Evolutionary conservation across 2,797 vertebrate genomes (phyloP).

Genomic region (Protonibea diacanthus): DNA sequence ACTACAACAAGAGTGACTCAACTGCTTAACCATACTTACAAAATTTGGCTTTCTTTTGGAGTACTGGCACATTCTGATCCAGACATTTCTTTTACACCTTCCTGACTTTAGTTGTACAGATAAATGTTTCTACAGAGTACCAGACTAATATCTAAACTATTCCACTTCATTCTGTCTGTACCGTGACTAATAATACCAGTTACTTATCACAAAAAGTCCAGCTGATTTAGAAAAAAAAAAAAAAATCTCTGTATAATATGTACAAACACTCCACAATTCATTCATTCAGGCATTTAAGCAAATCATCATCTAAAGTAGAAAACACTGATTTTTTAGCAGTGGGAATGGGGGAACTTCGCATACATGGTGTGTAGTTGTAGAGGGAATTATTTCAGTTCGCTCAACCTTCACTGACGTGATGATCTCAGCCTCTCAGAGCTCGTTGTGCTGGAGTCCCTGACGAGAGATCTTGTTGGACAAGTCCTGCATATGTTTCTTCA

Average conservation of each 20-base stretch:
- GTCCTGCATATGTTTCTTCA: slow-evolving; percentile 98
- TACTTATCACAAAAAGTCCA: slow-evolving; percentile 3
- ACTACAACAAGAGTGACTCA: slow-evolving; percentile 5
- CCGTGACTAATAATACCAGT: slow-evolving; percentile 5
- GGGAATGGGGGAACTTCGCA: not conserved
- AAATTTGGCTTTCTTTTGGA: not conserved
- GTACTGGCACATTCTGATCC: slow-evolving; percentile 3
- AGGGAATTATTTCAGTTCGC: slow-evolving; percentile 34
- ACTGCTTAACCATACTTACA: slow-evolving; percentile 3
- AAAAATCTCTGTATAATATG: slow-evolving; percentile 31
- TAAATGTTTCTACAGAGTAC: not conserved
- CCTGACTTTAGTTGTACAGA: slow-evolving; percentile 11
- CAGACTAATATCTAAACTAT: not conserved
- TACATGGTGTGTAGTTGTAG: not conserved
- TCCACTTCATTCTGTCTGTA: slow-evolving; percentile 15
- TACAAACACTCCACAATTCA: slow-evolving; percentile 31
- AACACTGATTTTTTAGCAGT: slow-evolving; percentile 48
- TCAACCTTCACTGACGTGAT: not conserved
- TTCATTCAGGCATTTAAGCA: slow-evolving; percentile 24
- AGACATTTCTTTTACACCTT: slow-evolving; percentile 17
- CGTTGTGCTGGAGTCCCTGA: slow-evolving; percentile 92
- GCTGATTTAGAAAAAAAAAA: slow-evolving; percentile 7
- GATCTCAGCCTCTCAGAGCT: slow-evolving; percentile 86
- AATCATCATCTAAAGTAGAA: slow-evolving; percentile 38
- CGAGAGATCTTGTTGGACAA: slow-evolving; percentile 92